Evolutionary conservation across 1,140 invertebrate species (phyloP), one percentile per base, ranked within the genome.

Genomic region (Trichoplusia ni): DNA sequence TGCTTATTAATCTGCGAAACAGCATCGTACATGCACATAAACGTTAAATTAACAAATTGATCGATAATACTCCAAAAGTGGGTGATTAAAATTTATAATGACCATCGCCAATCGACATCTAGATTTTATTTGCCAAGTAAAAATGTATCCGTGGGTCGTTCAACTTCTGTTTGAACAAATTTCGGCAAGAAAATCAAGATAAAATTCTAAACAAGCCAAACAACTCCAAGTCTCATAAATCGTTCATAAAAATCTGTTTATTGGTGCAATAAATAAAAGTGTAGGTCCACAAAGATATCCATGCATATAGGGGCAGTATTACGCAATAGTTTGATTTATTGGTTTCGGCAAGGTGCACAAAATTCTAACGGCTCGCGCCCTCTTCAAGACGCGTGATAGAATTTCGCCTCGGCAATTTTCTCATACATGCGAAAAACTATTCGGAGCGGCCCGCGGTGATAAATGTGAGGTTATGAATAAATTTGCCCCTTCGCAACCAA

Each of bases 321-420:
- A 84, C 80, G 81, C 75, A 86, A 84, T 85, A 83, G 75, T 80
- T 79, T 87, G 84, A 87, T 87, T 87, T 87, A 87, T 87, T 72
- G 75, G 74, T 73, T 77, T 77, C 63, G 77, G 79, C 80, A 87
- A 87, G 83, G 82, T 87, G 84, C 77, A 80, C 72, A 73, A 65
- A 69, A 66, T 74, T 76, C 77, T 80, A 82, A 82, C 77, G 75
- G 73, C 64, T 68, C 56, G 67, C 63, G 64, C 81, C 79, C 74
- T 78, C 69, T 27, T 27, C 51, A 40, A 33, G 19, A 29, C 23
- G 59, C 42, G 77, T 81, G 77, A 85, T 82, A 82, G 77, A 80
- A 84, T 88, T 85, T 79, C 35, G 70, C 70, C 62, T 75, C 72
- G 70, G 72, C 78, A 81, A 83, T 81, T 83, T 79, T 69, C 77